phyloP scores from a whole-genome alignment of 2,797 vertebrate genomes.

The Fringilla coelebs region DNA sequence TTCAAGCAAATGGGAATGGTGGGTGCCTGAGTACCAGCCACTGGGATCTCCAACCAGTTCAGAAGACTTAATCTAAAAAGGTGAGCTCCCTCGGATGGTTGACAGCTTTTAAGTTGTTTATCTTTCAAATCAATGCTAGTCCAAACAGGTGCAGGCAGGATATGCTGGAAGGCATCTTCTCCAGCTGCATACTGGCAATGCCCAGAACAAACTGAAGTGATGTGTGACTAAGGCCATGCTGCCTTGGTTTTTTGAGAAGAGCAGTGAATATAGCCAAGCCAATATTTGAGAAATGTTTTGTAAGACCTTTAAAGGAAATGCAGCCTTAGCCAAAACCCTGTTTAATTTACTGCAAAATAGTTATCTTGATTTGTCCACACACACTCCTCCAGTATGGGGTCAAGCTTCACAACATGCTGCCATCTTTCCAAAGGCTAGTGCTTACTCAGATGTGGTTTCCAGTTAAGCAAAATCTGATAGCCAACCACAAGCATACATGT shows the following conservation, averaged over 20 bases:
- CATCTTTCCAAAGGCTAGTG: neutral
- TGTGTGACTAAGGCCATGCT: neutral
- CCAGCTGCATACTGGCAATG: neutral
- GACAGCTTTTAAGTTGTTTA: neutral
- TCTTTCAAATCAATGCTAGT: neutral
- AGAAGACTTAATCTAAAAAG: neutral
- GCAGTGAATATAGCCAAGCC: neutral
- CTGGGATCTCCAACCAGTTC: neutral
- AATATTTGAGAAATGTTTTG: neutral
- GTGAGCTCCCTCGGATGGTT: constrained; percentile 3
- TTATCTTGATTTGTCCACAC: neutral
- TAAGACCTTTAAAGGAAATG: neutral
- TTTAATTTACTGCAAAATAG: neutral
- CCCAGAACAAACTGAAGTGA: neutral
- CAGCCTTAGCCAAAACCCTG: neutral
- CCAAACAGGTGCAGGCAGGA: constrained; percentile 11
- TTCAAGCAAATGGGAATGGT: neutral
- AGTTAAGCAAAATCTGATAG: neutral
- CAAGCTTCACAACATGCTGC: neutral
- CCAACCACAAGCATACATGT: neutral
- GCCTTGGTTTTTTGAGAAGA: neutral
- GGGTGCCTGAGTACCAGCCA: neutral
- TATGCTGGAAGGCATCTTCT: neutral
- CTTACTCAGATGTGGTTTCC: neutral
- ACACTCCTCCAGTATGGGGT: neutral